These are phyloP conservation scores for Leptinotarsa defecta DNA, from an alignment of 1,140 invertebrate genomes.

Conservation along the genomic window DNA sequence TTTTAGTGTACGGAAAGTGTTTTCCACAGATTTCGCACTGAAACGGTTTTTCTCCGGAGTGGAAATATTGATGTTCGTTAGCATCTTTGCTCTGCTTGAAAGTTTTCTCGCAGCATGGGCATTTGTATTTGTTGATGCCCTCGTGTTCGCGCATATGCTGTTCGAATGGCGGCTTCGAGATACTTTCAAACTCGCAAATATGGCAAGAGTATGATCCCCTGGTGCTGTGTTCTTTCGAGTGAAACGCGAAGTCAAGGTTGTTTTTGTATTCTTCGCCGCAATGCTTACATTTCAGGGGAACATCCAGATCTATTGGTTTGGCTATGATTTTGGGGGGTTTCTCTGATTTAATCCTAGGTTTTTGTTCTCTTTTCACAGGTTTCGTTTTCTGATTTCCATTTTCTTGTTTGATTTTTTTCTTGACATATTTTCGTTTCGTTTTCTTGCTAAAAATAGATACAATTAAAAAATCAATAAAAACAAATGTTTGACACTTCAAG, in stretches of 20 bases:
- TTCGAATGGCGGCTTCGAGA: conserved; percentile 51
- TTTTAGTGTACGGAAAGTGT: conserved; percentile 64
- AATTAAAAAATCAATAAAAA: conserved; percentile 5
- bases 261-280: conserved; percentile 48
- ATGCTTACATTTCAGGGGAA: conserved; percentile 49
- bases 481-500: too few relatives aligned
- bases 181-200: conserved; percentile 55
- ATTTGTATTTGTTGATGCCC: conserved; percentile 74
- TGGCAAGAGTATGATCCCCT: conserved; percentile 55
- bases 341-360: background rate
- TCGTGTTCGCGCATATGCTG: conserved; percentile 65
- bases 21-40: conserved; percentile 66
- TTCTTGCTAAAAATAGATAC: background rate
- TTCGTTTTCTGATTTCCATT: background rate
- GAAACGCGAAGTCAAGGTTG: conserved; percentile 46
- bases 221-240: conserved; percentile 49
- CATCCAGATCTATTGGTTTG: conserved; percentile 57
- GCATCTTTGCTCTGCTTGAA: conserved; percentile 51
- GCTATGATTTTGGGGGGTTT: conserved; percentile 3
- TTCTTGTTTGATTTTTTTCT: conserved; percentile 8
- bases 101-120: conserved; percentile 67
- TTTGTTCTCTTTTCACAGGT: background rate
- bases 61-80: conserved; percentile 54
- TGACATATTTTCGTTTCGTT: conserved; percentile 8
- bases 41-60: conserved; percentile 63